A percentile compares a stretch with the other conserved stretches of the same genome.
phyloP scores from a whole-genome alignment of 2,888 invertebrate genomes.

The Meliscaeva auricollis region DNA sequence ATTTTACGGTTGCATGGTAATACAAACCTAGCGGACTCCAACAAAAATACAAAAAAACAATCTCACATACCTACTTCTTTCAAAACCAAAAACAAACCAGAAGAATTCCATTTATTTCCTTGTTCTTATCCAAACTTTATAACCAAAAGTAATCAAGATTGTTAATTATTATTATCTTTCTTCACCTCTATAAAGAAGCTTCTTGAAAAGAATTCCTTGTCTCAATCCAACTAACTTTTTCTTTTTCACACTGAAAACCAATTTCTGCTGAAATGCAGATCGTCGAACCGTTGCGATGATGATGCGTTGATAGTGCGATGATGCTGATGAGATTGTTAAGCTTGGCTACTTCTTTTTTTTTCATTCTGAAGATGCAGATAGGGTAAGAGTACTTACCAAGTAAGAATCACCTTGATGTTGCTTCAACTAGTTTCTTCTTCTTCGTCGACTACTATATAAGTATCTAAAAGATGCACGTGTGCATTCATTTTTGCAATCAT shows the following conservation, averaged over 20 bases:
- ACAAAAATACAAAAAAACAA: too few species aligned
- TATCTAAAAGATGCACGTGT: conserved; percentile 51
- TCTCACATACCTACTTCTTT: too few species aligned
- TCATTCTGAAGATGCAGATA: background rate
- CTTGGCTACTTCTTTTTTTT: background rate
- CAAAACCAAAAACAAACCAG: conserved; percentile 5
- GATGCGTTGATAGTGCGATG: background rate
- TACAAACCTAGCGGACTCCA: conserved; percentile 5
- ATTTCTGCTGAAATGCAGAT: conserved; percentile 56
- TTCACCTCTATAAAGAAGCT: conserved; percentile 1
- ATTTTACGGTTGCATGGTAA: conserved; percentile 6
- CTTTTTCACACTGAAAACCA: conserved; percentile 39
- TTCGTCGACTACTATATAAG: background rate
- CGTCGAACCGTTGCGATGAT: conserved; percentile 56
- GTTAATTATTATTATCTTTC: conserved; percentile 62
- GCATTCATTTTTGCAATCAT: conserved; percentile 49
- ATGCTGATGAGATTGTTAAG: conserved; percentile 28
- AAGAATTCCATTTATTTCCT: conserved; percentile 53
- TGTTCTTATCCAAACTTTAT: conserved; percentile 49
- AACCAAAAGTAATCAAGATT: conserved; percentile 43
- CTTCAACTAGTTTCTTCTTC: conserved; percentile 22
- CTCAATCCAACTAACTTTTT: background rate
- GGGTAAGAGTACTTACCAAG: too few species aligned
- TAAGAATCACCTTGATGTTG: conserved; percentile 40
- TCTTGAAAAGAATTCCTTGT: background rate